Evolutionary conservation across 2,888 invertebrate genomes (phyloP), one percentile per base, ranked within the genome.

Genomic region (Habroteleia sp.): DNA sequence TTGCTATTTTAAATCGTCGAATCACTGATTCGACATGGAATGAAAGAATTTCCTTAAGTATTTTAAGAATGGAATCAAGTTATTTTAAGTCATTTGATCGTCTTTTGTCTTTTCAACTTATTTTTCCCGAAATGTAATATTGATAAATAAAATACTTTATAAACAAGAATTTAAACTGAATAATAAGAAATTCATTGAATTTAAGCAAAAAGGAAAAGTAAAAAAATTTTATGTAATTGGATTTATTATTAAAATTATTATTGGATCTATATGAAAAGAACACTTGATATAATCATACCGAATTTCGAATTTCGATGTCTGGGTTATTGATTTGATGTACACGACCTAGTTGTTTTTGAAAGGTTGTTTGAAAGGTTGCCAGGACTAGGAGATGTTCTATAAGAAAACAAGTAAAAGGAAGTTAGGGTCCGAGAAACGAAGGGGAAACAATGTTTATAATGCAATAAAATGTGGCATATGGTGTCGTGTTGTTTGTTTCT

Each of bases 381-480:
- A 27, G 7, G 8, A 8, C 10, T 16, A 29, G 11, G 11, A 39
- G 29, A 46, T 31, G 31, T 25, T 39, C 8, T 13, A 10, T 25
- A 3, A 10, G 23, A 14, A 63, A 25, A 42, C 41, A 52, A 33
- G 41, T 6, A 23, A n/a, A 33, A 33, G 11, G 35, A 33, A 31
- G 16, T 5, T 1, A 23, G 14, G 44, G 31, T 41, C 29, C 13
- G 5, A 16, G 35, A 11, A 16, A 8, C 16, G 7, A 2, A 7
- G 35, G n/a, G 39, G 14, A 37, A n/a, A 1, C 37, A n/a, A 41
- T 60, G 63, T 65, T 69, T 65, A 63, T 69, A 58, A 65, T 52
- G 33, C 52, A 74, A 74, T 74, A 73, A 74, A 74, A 66, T 56
- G 33, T 48, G 42, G 60, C 37, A 39, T 44, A 25, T 27, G 16